A percentile compares a stretch with the other conserved stretches of the same genome.
These are phyloP conservation scores for Lamproptera curius DNA, from an alignment of 2,888 invertebrate species.

Conservation along the genomic window DNA sequence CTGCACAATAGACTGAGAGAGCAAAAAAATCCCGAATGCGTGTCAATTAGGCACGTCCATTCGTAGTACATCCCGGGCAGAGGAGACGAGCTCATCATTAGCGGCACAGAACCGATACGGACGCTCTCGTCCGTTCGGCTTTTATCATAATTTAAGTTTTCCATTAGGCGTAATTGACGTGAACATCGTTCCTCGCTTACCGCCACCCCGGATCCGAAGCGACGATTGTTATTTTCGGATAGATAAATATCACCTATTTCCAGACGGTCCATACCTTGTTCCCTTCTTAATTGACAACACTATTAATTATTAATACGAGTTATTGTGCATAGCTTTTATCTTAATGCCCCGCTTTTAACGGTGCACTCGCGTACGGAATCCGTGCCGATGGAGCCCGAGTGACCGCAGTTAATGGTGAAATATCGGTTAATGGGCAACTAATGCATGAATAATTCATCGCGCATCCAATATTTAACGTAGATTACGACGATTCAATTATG, in stretches of 20 bases:
- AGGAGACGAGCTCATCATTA: slow-evolving; percentile 26
- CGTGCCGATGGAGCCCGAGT: slow-evolving; percentile 41
- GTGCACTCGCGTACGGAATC: slow-evolving; percentile 68
- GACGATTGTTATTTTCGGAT: slow-evolving; percentile 70
- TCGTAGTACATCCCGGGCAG: slow-evolving; percentile 2
- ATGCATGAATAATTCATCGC: slow-evolving; percentile 58
- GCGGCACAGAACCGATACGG: slow-evolving; percentile 41
- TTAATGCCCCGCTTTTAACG: slow-evolving; percentile 70
- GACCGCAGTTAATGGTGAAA: slow-evolving; percentile 67
- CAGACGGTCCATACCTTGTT: slow-evolving; percentile 55
- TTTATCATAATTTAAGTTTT: slow-evolving; percentile 79
- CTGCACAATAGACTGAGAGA: not conserved
- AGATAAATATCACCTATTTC: slow-evolving; percentile 72
- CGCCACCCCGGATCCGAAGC: slow-evolving; percentile 54
- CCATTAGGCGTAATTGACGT: slow-evolving; percentile 77
- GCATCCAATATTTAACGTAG: slow-evolving; percentile 39
- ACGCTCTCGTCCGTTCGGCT: slow-evolving; percentile 65
- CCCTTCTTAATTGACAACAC: slow-evolving; percentile 68
- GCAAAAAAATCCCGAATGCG: slow-evolving; percentile 1
- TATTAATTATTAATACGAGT: slow-evolving; percentile 73
- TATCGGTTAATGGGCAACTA: slow-evolving; percentile 60
- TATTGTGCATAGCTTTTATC: slow-evolving; percentile 71
- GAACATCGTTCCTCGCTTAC: slow-evolving; percentile 77
- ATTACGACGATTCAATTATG: slow-evolving; percentile 31
- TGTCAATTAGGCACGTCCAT: slow-evolving; percentile 12